Base-by-base conservation (phyloP, 2,797 vertebrate species). In the Anisognathus igniventris region DNA sequence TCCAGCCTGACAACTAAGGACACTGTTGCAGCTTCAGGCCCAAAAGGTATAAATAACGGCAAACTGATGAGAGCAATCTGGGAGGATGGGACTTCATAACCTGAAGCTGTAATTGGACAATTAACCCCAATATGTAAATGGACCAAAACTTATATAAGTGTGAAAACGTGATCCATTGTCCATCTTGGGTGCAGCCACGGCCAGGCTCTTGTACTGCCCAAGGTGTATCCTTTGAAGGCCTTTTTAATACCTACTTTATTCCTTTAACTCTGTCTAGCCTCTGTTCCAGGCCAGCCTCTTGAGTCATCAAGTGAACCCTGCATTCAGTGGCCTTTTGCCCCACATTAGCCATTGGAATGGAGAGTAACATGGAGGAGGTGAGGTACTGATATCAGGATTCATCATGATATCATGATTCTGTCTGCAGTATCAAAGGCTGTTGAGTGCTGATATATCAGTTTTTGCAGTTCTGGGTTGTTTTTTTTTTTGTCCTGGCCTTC, bases 121-220 rank as follows among this genome's bases (percentile, higher is more conserved):
- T 39, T 39, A 39, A 60, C 25, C 18, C 37, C 58, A 60, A 28
- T 7, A 39, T 39, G 58, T 39, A 60, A 60, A 21, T 15, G 19
- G 9, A 61, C 27, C 58, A 60, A 7, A 39, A 40, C 13, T 21
- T 60, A 60, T 7, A 40, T 30, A 60, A 60, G 58, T 40, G 37
- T 60, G 27, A 60, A 60, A 60, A 60, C 0, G 0, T 60, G 37
- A 39, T 37, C 35, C 12, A 37, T 28, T 4, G 0, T 60, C 37
- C 6, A 3, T 39, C 37, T 30, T 60, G 27, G 35, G 12, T 39
- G 12, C 6, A 60, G 6, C 25, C 25, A 5, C 1, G 1, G 37
- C 25, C 6, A 1, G 37, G 18, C 27, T 60, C 37, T 60, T 20
- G 37, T 60, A 39, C 37, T 60, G 19, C 18, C 58, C 27, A 28